These are phyloP conservation scores for Ormyrus rosae DNA, from an alignment of 2,888 invertebrate genomes.

Conservation along the genomic window DNA sequence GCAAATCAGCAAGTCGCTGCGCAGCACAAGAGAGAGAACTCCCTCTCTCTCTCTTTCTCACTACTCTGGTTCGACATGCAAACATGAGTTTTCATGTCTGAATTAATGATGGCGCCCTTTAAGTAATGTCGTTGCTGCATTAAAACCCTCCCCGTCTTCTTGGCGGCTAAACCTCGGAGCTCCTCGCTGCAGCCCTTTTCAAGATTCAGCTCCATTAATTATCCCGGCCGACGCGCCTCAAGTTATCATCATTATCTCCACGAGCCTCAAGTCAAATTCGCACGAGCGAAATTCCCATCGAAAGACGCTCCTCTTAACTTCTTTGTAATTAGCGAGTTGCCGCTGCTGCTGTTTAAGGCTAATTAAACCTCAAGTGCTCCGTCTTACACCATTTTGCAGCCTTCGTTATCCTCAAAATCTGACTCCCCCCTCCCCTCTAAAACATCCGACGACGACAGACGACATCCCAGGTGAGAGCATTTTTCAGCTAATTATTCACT, in stretches of 20 bases:
- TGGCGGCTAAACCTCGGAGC: constrained; percentile 1
- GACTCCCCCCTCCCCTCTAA: no score
- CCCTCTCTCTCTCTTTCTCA: no score
- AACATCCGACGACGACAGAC: no score
- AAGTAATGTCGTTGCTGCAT: not conserved
- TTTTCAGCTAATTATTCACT: no score
- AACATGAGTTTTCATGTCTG: no score
- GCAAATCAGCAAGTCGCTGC: no score
- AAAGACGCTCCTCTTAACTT: not conserved
- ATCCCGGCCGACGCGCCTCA: not conserved
- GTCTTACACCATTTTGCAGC: constrained; percentile 16
- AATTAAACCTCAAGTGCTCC: constrained; percentile 15
- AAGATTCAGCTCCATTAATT: not conserved
- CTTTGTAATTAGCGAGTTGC: constrained; percentile 10
- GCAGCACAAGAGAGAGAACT: no score
- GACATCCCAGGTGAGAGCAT: no score
- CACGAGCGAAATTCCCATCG: not conserved
- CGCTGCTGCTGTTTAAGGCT: constrained; percentile 6
- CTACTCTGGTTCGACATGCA: no score
- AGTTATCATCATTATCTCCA: not conserved
- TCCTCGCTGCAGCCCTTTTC: not conserved
- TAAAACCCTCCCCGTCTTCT: not conserved
- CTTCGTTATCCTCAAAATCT: not conserved
- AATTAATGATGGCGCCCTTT: not conserved
- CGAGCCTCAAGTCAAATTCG: not conserved